Evolutionary conservation across 1,140 invertebrate species (phyloP).

Genomic region (Aleiodes sp.): DNA sequence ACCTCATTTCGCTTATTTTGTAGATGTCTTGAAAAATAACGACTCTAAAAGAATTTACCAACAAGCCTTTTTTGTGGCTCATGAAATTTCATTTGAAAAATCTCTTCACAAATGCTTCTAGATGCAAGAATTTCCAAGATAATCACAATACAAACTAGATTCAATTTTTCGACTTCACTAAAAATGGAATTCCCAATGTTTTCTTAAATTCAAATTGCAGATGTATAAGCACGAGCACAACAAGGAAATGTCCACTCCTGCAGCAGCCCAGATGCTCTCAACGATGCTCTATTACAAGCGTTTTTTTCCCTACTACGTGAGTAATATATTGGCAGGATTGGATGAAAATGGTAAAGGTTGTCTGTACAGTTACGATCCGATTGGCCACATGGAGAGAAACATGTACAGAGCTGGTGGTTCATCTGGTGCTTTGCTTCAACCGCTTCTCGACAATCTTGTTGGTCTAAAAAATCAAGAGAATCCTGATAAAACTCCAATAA

Average conservation of each 20-base stretch:
- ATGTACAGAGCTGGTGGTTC: constrained; percentile 87
- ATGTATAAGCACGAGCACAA: constrained; percentile 97
- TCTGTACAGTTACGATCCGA: constrained; percentile 96
- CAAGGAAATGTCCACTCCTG: constrained; percentile 90
- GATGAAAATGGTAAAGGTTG: constrained; percentile 90
- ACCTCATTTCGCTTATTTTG: too few relatives aligned
- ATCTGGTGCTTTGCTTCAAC: constrained; percentile 81
- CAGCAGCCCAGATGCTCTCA: constrained; percentile 94
- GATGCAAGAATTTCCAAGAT: too few relatives aligned
- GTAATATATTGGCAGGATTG: constrained; percentile 92
- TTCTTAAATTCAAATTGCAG: constrained; percentile 58
- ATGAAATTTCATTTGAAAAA: too few relatives aligned
- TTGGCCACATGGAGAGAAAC: constrained; percentile 89
- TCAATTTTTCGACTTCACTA: too few relatives aligned
- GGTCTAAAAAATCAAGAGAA: constrained; percentile 86
- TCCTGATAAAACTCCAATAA: constrained; percentile 70
- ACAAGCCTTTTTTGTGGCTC: too few relatives aligned
- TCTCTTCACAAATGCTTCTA: too few relatives aligned
- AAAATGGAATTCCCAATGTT: background rate
- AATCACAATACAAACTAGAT: too few relatives aligned
- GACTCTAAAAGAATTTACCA: too few relatives aligned
- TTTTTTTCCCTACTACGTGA: constrained; percentile 99
- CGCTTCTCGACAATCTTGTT: constrained; percentile 90
- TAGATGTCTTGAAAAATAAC: too few relatives aligned
- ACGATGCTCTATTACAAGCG: constrained; percentile 96